phyloP scores from a whole-genome alignment of 2,113 vertebrate species.

The Ictidomys tridecemlineatus region DNA sequence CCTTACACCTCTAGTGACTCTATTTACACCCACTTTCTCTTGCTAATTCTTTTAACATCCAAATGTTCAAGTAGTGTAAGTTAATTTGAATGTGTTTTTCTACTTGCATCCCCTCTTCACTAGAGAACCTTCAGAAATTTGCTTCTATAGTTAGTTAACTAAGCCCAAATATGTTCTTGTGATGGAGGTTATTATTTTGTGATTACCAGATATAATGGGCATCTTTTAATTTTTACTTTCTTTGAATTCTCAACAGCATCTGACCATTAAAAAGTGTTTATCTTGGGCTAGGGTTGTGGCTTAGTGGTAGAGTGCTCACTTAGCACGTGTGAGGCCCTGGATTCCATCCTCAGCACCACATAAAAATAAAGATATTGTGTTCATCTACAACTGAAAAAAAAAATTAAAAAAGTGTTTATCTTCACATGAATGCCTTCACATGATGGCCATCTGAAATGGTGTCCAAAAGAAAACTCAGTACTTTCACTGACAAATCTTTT shows the following conservation, averaged over 20 bases:
- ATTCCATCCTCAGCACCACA: too few species aligned
- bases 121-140: background rate
- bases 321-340: too few species aligned
- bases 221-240: background rate
- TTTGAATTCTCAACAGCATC: background rate
- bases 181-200: background rate
- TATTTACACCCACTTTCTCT: background rate
- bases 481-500: background rate
- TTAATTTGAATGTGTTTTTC: background rate
- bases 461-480: background rate
- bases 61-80: background rate
- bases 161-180: background rate
- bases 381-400: too few species aligned
- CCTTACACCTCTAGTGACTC: background rate
- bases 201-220: background rate
- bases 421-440: background rate
- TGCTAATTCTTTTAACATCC: background rate
- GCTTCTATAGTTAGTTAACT: rapidly evolving
- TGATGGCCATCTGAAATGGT: background rate
- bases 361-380: too few species aligned
- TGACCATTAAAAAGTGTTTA: background rate
- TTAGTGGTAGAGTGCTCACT: too few species aligned
- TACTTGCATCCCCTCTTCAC: rapidly evolving
- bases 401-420: too few species aligned
- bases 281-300: too few species aligned